Evolutionary conservation across 2,797 vertebrate species (phyloP).

Genomic region (Furcifer pardalis): DNA sequence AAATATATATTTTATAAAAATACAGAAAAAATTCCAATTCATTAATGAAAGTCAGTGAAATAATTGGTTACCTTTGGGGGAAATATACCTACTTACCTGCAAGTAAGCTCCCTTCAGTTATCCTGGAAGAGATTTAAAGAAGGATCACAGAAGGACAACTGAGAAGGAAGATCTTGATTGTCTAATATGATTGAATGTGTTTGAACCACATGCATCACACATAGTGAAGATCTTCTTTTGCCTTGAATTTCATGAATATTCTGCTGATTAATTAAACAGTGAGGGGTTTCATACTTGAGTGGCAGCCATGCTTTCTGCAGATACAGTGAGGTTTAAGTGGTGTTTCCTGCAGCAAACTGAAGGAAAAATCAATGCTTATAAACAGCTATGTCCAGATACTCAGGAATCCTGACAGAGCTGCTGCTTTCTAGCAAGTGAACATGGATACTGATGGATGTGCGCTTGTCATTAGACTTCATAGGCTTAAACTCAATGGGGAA

Average conservation of each 20-base stretch:
- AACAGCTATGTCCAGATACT: background rate
- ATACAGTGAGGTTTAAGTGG: background rate
- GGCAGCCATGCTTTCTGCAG: background rate
- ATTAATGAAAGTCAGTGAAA: background rate
- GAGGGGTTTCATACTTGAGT: background rate
- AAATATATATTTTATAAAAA: too few relatives aligned
- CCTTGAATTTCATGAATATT: background rate
- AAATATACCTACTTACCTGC: background rate
- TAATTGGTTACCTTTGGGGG: background rate
- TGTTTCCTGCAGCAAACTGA: background rate
- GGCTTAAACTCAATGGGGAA: background rate
- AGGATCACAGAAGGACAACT: too few relatives aligned
- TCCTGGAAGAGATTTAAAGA: background rate
- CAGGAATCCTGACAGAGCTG: background rate
- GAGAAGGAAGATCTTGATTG: background rate
- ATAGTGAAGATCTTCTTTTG: background rate
- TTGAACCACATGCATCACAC: background rate
- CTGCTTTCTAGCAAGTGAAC: background rate
- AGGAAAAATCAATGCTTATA: too few relatives aligned
- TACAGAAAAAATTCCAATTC: too few relatives aligned
- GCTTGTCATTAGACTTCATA: background rate
- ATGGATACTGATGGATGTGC: background rate
- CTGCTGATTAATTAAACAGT: background rate
- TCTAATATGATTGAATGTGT: background rate
- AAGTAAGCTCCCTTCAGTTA: background rate